Evolutionary conservation across 2,888 invertebrate genomes (phyloP).

Genomic region (Melinopterus prodromus): DNA sequence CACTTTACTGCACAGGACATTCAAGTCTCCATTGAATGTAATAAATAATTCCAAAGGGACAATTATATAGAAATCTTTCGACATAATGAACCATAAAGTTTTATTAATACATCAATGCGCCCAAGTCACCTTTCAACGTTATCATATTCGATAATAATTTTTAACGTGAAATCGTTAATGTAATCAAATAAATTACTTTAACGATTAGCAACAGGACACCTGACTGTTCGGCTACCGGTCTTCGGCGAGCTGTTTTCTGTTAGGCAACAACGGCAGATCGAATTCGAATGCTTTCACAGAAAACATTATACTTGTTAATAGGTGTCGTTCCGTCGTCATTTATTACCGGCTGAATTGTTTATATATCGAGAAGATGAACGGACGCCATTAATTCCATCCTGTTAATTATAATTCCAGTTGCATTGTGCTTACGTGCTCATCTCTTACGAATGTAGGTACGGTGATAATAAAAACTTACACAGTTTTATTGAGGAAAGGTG

Average conservation of each 20-base stretch:
- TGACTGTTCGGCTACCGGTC: slow-evolving; percentile 42
- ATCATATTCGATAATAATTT: slow-evolving; percentile 30
- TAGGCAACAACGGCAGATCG: slow-evolving; percentile 24
- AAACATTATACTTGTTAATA: slow-evolving; percentile 31
- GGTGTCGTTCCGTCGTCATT: slow-evolving; percentile 32
- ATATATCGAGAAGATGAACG: slow-evolving; percentile 18
- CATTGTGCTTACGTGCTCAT: background rate
- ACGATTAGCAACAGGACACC: slow-evolving; percentile 43
- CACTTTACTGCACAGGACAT: background rate
- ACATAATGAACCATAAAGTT: slow-evolving; percentile 4
- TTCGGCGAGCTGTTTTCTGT: slow-evolving; percentile 34
- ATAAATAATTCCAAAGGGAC: background rate
- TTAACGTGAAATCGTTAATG: slow-evolving; percentile 31
- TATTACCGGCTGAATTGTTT: slow-evolving; percentile 31
- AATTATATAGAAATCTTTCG: background rate
- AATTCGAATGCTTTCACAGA: slow-evolving; percentile 29
- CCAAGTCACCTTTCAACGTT: slow-evolving; percentile 15
- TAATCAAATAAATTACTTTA: slow-evolving; percentile 39
- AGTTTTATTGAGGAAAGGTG: background rate
- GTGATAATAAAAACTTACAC: background rate
- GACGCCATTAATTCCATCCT: background rate
- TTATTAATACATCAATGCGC: background rate
- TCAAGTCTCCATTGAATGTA: background rate
- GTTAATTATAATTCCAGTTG: background rate
- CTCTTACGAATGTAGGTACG: background rate